A percentile compares a stretch with the other conserved stretches of the same genome.
phyloP scores from a whole-genome alignment of 2,113 vertebrate genomes.

The Colinus virginianus region DNA sequence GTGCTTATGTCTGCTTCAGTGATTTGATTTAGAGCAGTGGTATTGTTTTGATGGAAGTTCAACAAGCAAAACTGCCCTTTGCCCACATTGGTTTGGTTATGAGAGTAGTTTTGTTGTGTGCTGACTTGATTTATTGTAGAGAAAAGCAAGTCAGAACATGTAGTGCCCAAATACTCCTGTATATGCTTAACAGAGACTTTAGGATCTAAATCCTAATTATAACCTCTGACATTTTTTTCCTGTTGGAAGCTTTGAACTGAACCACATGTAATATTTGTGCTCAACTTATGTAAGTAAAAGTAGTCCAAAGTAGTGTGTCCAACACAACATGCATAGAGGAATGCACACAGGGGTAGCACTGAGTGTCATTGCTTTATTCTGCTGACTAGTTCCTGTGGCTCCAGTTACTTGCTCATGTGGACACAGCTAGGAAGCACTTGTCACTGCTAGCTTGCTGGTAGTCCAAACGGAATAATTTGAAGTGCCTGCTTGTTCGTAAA shows the following conservation, averaged over 20 bases:
- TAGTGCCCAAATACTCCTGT: fast-evolving
- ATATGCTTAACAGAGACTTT: fast-evolving
- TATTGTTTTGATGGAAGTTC: not conserved
- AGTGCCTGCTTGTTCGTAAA: not conserved
- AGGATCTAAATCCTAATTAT: not conserved
- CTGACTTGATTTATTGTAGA: not conserved
- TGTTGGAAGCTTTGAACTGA: not conserved
- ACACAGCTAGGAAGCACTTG: not conserved
- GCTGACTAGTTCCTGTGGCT: not conserved
- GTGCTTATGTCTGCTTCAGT: not conserved
- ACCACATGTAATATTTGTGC: not conserved
- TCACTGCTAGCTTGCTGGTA: not conserved
- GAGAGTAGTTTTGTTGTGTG: not conserved
- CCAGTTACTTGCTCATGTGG: not conserved
- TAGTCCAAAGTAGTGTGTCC: not conserved
- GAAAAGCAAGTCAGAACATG: not conserved
- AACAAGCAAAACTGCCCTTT: not conserved
- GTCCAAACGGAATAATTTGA: not conserved
- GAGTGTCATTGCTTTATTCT: not conserved
- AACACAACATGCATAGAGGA: not conserved
- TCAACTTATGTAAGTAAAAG: not conserved
- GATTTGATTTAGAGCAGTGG: not conserved
- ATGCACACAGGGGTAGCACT: not conserved
- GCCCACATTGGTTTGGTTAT: not conserved
- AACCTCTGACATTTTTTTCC: not conserved